phyloP scores from a whole-genome alignment of 1,140 invertebrate genomes.

The Hypothenemus hampei region DNA sequence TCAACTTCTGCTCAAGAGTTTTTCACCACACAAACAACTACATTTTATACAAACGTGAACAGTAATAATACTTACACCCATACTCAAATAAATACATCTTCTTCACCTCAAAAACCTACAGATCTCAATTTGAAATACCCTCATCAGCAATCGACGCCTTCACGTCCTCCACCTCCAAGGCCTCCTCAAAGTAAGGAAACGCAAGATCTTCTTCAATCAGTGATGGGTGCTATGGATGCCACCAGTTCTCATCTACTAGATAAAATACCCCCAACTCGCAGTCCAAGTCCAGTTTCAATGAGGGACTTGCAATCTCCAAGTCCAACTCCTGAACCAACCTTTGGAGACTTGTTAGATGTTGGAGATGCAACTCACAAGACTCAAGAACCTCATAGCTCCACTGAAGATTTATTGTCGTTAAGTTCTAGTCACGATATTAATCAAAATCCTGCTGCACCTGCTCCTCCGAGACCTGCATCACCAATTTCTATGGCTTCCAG shows the following conservation, averaged over 20 bases:
- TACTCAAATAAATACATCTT: not conserved
- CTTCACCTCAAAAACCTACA: constrained; percentile 39
- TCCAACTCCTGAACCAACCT: constrained; percentile 70
- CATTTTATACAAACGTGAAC: no score
- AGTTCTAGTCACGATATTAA: constrained; percentile 41
- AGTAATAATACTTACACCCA: not conserved
- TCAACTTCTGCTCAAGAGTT: constrained; percentile 29
- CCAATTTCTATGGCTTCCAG: constrained; percentile 19
- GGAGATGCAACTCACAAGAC: constrained; percentile 35
- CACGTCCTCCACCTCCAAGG: constrained; percentile 47
- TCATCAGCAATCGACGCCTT: constrained; percentile 35
- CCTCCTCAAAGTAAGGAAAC: constrained; percentile 66
- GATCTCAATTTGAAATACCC: constrained; percentile 41
- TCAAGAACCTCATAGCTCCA: not conserved
- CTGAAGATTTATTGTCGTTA: constrained; percentile 32
- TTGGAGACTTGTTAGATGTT: constrained; percentile 62
- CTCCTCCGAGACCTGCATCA: constrained; percentile 20
- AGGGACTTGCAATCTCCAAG: constrained; percentile 74
- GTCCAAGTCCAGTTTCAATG: constrained; percentile 76
- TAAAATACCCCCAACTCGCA: constrained; percentile 73
- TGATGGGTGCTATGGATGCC: constrained; percentile 83
- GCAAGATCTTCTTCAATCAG: constrained; percentile 77
- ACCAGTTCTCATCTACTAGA: constrained; percentile 78
- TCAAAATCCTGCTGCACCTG: constrained; percentile 43
- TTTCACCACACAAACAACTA: not conserved